phyloP scores from a whole-genome alignment of 1,140 invertebrate genomes.

The Sminthurinus signatus region DNA sequence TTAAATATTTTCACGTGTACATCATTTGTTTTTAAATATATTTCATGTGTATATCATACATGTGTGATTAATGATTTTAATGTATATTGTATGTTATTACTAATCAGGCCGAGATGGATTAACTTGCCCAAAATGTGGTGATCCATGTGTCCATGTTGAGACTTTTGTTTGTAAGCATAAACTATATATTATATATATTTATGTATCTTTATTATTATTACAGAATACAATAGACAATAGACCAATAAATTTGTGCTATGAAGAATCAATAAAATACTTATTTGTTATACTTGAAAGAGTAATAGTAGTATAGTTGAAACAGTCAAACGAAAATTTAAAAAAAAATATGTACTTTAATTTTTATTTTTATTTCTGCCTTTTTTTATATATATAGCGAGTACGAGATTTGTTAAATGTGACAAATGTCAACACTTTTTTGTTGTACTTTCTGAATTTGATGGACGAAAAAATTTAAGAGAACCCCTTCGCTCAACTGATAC shows the following conservation, averaged over 20 bases:
- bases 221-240: background rate
- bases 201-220: slow-evolving; percentile 41
- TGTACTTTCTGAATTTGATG: slow-evolving; percentile 85
- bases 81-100: too few relatives aligned
- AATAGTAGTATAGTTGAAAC: too few relatives aligned
- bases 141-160: slow-evolving; percentile 91
- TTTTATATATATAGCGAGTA: slow-evolving; percentile 57
- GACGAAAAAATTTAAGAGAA: slow-evolving; percentile 41
- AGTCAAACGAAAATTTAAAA: too few relatives aligned
- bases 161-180: slow-evolving; percentile 92
- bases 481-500: slow-evolving; percentile 4
- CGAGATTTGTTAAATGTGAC: slow-evolving; percentile 94
- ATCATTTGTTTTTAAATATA: too few relatives aligned
- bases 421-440: slow-evolving; percentile 98
- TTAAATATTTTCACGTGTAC: too few relatives aligned
- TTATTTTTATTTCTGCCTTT: background rate
- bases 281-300: background rate
- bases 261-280: slow-evolving; percentile 40
- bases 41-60: too few relatives aligned
- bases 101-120: slow-evolving; percentile 58
- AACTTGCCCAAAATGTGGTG: slow-evolving; percentile 88
- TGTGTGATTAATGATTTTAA: too few relatives aligned
- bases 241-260: too few relatives aligned
- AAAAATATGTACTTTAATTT: too few relatives aligned
- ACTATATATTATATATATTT: too few relatives aligned